phyloP scores from a whole-genome alignment of 2,113 vertebrate genomes.

The Cavia aperea region DNA sequence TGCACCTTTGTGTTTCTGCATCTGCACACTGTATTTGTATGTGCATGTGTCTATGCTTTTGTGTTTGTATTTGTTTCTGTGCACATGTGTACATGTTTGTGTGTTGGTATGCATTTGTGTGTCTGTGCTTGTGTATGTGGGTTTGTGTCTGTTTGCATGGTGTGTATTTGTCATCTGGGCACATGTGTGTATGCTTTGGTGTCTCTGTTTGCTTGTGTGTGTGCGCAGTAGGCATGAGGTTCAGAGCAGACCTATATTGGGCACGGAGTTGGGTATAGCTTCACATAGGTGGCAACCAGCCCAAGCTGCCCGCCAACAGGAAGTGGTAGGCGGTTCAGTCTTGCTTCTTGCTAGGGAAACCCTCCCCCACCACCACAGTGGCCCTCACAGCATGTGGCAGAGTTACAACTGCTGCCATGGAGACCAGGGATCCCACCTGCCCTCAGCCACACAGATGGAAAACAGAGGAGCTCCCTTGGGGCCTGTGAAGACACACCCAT shows the following conservation, averaged over 20 bases:
- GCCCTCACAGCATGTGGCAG: not conserved
- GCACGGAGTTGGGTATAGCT: not conserved
- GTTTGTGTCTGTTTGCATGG: not conserved
- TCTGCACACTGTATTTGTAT: not conserved
- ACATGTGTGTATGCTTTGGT: not conserved
- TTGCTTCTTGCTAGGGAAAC: slow-evolving; percentile 42
- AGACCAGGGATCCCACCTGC: not conserved
- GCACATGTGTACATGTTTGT: not conserved
- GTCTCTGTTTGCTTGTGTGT: not conserved
- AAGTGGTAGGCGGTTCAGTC: slow-evolving; percentile 35
- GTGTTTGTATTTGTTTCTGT: not conserved
- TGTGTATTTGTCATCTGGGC: not conserved
- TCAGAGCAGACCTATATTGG: not conserved
- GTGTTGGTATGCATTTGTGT: not conserved
- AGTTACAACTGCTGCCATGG: not conserved
- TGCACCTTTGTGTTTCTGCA: not conserved
- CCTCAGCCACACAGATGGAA: not conserved
- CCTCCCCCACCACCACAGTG: slow-evolving; percentile 1
- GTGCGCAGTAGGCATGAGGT: not conserved
- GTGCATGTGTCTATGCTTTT: not conserved
- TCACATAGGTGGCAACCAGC: slow-evolving; percentile 11
- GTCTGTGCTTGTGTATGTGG: not conserved
- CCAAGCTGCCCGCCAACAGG: slow-evolving; percentile 41
- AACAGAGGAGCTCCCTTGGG: not conserved
- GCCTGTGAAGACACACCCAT: not conserved